Base-by-base conservation (phyloP, 1,140 invertebrate species). In the Fopius arisanus region DNA sequence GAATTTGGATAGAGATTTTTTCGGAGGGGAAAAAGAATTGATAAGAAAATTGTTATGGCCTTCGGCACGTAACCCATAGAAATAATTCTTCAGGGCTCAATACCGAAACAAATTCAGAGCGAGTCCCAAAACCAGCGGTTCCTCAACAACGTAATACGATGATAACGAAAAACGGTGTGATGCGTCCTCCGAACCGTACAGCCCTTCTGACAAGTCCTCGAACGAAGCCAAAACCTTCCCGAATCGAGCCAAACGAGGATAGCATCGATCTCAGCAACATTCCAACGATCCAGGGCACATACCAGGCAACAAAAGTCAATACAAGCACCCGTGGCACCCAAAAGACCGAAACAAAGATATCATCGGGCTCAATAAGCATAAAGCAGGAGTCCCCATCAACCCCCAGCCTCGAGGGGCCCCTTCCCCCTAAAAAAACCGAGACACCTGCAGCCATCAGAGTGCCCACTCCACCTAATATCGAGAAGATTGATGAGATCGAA, bases 221-320 rank as follows among this genome's bases (percentile, higher is more conserved):
- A 81, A 80, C 81, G 9, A 90, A 88, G 63, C 81, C 84, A 21
- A 89, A 87, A 74, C 83, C 84, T 0, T 82, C 77, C 0, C 83
- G 85, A 6, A 84, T 82, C 19, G 88, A 89, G 23, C 78, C 81
- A 41, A 76, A 79, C 77, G 82, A 90, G 74, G 81, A 81, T 0
- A 83, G 86, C n/a, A 82, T 87, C 43, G 86, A 88, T 31, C 84
- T 87, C 29, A 82, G 73, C n/a, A 86, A 86, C 19, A 84, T 86
- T 43, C 86, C 86, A 6, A 86, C 83, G 9, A 86, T 87, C 73
- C 85, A 86, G 75, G 86, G 88, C n/a, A 86, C 81, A 1, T 88
- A 88, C 65, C 88, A 81, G 70, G 89, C 82, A 2, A 88, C 86
- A 0, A 88, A 85, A 75, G 74, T 85, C 3, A 85, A 87, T 78